phyloP scores from a whole-genome alignment of 92 coral and sea anemone species.

The Epizoanthus rinbou region DNA sequence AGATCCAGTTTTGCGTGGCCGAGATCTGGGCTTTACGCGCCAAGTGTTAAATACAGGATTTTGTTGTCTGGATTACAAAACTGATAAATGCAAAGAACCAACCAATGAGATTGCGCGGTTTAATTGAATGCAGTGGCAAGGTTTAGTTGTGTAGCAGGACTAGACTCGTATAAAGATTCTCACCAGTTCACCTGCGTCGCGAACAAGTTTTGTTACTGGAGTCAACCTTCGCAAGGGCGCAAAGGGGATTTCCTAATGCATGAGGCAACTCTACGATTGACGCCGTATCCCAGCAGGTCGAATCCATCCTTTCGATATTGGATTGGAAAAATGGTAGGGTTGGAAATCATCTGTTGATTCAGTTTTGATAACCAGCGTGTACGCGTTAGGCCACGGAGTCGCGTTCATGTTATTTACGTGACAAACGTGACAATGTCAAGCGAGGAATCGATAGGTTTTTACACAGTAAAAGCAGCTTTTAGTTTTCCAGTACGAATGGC shows the following conservation, averaged over 20 bases:
- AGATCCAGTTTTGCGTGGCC: neutral
- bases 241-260: slow-evolving; percentile 9
- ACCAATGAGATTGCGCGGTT: slow-evolving; percentile 36
- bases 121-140: slow-evolving; percentile 34
- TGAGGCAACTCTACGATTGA: slow-evolving; percentile 19
- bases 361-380: slow-evolving; percentile 14
- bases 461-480: neutral
- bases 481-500: slow-evolving; percentile 12
- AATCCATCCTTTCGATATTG: slow-evolving; percentile 42
- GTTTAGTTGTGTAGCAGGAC: slow-evolving; percentile 3
- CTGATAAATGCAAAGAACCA: slow-evolving; percentile 13
- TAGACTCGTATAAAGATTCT: slow-evolving; percentile 17
- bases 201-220: slow-evolving; percentile 20
- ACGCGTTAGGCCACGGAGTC: slow-evolving; percentile 4
- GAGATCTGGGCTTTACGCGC: neutral
- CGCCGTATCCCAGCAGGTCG: slow-evolving; percentile 28
- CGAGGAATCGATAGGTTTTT: neutral
- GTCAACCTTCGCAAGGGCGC: neutral
- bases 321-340: slow-evolving; percentile 46
- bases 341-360: slow-evolving; percentile 23
- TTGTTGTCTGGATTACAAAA: slow-evolving; percentile 37
- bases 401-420: slow-evolving; percentile 23
- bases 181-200: slow-evolving; percentile 38
- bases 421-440: slow-evolving; percentile 32
- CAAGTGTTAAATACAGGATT: slow-evolving; percentile 9